phyloP scores from a whole-genome alignment of 2,113 vertebrate genomes.

The Mionectes macconnelli region DNA sequence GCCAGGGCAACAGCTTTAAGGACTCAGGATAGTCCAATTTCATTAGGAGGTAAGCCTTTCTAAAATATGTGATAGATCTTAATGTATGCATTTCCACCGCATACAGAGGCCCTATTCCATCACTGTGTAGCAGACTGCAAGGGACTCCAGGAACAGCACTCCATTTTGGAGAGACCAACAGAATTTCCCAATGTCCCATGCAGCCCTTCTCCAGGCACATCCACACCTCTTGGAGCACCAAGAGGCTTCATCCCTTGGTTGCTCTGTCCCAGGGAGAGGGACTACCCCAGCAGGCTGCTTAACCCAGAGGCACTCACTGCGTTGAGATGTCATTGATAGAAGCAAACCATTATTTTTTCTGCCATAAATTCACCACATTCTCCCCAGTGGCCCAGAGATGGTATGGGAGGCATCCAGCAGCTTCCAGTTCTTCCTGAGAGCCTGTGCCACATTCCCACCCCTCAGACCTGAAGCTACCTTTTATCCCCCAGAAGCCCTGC shows the following conservation, averaged over 20 bases:
- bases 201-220: not conserved
- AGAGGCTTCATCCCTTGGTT: not conserved
- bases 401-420: not conserved
- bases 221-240: not conserved
- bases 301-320: not conserved
- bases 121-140: not conserved
- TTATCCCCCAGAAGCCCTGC: not conserved
- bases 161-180: not conserved
- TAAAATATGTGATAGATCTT: not conserved
- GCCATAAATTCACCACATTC: not conserved
- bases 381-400: not conserved
- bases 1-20: not conserved
- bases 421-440: not conserved
- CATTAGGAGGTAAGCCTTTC: not conserved
- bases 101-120: not conserved
- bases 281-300: not conserved
- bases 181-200: not conserved
- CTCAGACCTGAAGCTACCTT: not conserved
- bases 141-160: not conserved
- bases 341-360: not conserved
- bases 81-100: not conserved
- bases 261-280: not conserved
- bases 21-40: not conserved
- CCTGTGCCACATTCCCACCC: accelerated
- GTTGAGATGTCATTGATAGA: not conserved